Percentiles rank a stretch among this genome's conserved stretches.
Evolutionary conservation across 2,113 vertebrate species (phyloP).

Genomic region (Grantiella picta): DNA sequence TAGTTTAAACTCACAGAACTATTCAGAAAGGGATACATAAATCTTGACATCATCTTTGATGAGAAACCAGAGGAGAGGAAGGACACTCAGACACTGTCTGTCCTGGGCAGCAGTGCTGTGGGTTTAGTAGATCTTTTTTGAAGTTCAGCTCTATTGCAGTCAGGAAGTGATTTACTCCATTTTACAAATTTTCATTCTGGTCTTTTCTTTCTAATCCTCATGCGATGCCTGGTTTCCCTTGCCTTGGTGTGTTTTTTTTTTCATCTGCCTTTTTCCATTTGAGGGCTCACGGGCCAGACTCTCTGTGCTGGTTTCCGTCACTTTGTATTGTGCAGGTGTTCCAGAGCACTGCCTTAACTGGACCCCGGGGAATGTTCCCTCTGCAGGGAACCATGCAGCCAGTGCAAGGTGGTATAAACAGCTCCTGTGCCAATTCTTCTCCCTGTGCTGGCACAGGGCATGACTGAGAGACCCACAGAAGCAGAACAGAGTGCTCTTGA

Average conservation of each 20-base stretch:
- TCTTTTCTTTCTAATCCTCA: constrained; percentile 43
- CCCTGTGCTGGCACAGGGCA: not conserved
- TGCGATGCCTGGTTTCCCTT: constrained; percentile 5
- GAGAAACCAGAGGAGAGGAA: not conserved
- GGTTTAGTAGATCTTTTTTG: constrained; percentile 3
- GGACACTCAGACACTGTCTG: not conserved
- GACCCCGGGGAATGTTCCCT: not conserved
- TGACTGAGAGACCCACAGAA: not conserved
- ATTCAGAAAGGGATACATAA: not conserved
- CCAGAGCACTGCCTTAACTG: not conserved
- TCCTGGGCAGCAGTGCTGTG: not conserved
- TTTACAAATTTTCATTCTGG: constrained; percentile 16
- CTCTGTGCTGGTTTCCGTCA: constrained; percentile 12
- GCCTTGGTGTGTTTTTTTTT: not conserved
- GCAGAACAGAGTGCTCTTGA: not conserved
- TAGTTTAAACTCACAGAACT: not conserved
- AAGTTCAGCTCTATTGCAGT: constrained; percentile 1
- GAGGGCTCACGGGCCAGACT: not conserved
- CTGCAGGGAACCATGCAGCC: not conserved
- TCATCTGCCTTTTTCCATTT: constrained; percentile 39
- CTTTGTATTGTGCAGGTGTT: constrained; percentile 52
- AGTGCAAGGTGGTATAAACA: not conserved
- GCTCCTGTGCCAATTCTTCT: not conserved
- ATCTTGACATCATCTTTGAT: not conserved
- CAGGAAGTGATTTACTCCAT: constrained; percentile 43